Percentiles rank a stretch among this genome's conserved stretches.
phyloP scores from a whole-genome alignment of 2,113 vertebrate genomes.

The Toxotes jaculatrix region DNA sequence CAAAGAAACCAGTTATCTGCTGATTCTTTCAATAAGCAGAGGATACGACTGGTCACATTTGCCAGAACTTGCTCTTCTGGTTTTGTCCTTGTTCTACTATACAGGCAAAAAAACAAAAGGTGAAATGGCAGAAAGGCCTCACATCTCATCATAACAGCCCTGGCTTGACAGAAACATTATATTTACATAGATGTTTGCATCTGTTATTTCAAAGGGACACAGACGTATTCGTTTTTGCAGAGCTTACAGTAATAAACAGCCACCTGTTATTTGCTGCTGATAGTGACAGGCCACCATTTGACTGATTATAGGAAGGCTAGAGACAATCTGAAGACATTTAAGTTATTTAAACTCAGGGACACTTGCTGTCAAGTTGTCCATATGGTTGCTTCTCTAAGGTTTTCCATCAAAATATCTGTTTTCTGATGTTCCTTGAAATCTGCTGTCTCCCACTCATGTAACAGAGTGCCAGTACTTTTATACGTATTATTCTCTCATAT shows the following conservation, averaged over 20 bases:
- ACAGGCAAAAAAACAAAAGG: not conserved
- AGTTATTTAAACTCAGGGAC: not conserved
- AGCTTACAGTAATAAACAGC: not conserved
- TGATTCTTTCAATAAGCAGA: not conserved
- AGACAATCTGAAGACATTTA: not conserved
- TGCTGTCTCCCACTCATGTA: not conserved
- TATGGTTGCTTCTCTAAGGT: not conserved
- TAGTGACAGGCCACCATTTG: not conserved
- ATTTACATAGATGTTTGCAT: not conserved
- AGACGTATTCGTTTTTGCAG: not conserved
- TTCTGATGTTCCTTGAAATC: not conserved
- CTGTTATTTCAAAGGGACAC: not conserved
- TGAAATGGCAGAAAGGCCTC: not conserved
- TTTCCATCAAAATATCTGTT: not conserved
- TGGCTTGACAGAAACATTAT: not conserved
- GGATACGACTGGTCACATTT: not conserved
- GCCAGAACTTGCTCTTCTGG: slow-evolving; percentile 22
- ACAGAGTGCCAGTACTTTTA: accelerated
- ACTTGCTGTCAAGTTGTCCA: not conserved
- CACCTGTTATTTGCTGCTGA: not conserved
- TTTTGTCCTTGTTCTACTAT: not conserved
- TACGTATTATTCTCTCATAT: too few species aligned
- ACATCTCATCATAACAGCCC: too few species aligned
- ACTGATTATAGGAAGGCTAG: accelerated
- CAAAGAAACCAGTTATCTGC: not conserved